phyloP scores from a whole-genome alignment of 2,888 invertebrate genomes.

The Lordiphosa fenestrarum region DNA sequence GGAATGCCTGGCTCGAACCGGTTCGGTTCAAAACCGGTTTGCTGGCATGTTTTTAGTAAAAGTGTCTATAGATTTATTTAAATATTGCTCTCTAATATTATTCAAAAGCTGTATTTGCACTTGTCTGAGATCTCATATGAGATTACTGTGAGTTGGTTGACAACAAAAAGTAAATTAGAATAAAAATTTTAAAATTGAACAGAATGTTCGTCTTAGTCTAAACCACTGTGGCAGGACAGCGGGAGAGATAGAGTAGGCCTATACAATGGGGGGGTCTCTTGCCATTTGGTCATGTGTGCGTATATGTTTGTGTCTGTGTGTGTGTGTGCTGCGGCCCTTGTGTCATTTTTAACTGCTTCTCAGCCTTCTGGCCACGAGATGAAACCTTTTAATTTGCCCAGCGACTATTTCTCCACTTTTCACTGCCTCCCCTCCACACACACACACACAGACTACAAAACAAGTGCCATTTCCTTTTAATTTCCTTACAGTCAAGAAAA shows the following conservation, averaged over 20 bases:
- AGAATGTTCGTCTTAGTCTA: no score
- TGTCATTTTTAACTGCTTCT: slow-evolving; percentile 63
- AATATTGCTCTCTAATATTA: no score
- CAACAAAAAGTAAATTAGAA: no score
- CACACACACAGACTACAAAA: slow-evolving; percentile 23
- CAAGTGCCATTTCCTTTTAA: slow-evolving; percentile 72
- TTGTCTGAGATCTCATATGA: no score
- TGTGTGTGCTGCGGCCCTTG: slow-evolving; percentile 39
- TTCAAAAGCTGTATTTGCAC: no score
- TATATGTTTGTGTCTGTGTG: slow-evolving; percentile 18
- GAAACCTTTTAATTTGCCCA: slow-evolving; percentile 63
- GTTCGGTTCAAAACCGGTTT: no score
- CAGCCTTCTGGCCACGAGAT: slow-evolving; percentile 33
- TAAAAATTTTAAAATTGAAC: no score
- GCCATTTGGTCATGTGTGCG: slow-evolving; percentile 48
- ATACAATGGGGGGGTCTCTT: slow-evolving; percentile 39
- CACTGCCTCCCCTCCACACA: not conserved
- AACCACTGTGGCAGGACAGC: not conserved
- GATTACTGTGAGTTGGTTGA: no score
- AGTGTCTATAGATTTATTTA: no score
- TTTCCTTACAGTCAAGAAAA: slow-evolving; percentile 47
- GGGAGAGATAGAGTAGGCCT: slow-evolving; percentile 9
- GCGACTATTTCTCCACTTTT: slow-evolving; percentile 21
- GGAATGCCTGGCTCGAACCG: no score
- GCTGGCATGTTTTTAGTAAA: no score